Evolutionary conservation across 2,888 invertebrate genomes (phyloP).

Genomic region (Callinectes sapidus): DNA sequence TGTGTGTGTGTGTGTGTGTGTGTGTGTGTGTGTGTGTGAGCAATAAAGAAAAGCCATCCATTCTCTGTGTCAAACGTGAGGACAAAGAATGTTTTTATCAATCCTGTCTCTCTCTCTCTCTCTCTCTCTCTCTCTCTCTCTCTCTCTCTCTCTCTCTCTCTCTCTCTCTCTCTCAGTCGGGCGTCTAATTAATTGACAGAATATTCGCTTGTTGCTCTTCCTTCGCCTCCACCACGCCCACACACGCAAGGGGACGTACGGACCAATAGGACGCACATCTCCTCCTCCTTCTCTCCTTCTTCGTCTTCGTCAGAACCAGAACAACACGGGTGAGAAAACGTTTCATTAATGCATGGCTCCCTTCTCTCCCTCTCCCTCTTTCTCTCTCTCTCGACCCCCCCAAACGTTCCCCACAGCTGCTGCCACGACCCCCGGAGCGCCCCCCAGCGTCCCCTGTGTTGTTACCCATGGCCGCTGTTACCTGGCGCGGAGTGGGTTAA

Average conservation of each 20-base stretch:
- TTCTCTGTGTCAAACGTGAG: background rate
- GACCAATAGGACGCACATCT: background rate
- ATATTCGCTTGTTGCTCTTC: conserved; percentile 8
- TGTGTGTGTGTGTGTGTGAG: conserved; percentile 35
- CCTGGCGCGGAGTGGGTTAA: background rate
- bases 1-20: conserved; percentile 41
- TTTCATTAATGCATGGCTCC: conserved; percentile 19
- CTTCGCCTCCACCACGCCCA: background rate
- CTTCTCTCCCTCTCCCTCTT: no score
- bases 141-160: background rate
- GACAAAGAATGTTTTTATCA: background rate
- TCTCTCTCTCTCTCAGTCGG: background rate
- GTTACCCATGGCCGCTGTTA: background rate
- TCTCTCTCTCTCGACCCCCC: background rate
- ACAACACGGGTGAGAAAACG: conserved; percentile 8
- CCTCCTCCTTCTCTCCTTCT: background rate
- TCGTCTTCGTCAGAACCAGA: background rate
- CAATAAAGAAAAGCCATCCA: background rate
- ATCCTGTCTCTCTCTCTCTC: background rate
- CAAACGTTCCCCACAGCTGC: background rate
- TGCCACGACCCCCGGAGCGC: background rate
- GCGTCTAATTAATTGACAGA: background rate
- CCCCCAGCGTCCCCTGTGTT: background rate
- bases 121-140: background rate
- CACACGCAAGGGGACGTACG: background rate